Base-by-base conservation (phyloP, 2,888 invertebrate species). In the Ametastegia equiseti region DNA sequence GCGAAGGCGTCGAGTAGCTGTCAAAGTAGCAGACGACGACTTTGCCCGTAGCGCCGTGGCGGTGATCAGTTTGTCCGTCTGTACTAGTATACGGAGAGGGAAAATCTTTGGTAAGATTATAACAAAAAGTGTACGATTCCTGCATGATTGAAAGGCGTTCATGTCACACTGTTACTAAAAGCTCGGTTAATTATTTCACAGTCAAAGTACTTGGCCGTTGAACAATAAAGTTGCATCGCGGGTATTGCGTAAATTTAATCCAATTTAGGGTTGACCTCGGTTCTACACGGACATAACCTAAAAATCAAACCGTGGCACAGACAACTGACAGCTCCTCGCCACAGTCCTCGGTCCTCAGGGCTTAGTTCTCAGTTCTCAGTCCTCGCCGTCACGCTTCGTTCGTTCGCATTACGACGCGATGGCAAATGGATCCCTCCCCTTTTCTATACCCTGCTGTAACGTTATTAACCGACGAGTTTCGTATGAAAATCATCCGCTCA, bases 211-310 rank as follows among this genome's bases (percentile, higher is more conserved):
- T 75, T 75, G 75, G 54, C 75, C 50, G 50, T 36, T 83, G 82
- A 84, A 84, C 86, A 86, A 88, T 89, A 88, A 86, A 88, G 85
- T 87, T 86, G 85, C 86, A 85, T 89, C 85, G 86, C 82, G 83
- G 84, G 83, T 88, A 88, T 90, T 90, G 90, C 90, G 89, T 90
- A 90, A 90, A 90, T 90, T 90, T 67, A 90, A 90, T 90, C 90
- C 89, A 86, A 90, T 90, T 90, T 90, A 89, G 87, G 87, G 71
- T 27, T 90, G 90, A 90, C 90, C 90, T 90, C 90, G 90, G 86
- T 45, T 13, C 23, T 71, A 11, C n/a, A n/a, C 36, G 36, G 47
- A 75, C 75, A 75, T 75, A 75, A 75, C 75, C 75, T 54, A n/a
- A 36, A 75, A 75, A 54, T 36, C 19, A 54, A 54, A 45, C 23